Percentiles rank a stretch among this genome's conserved stretches.
These are phyloP conservation scores for Crocodylus rhombifer DNA, from an alignment of 2,797 vertebrate species.

Conservation along the genomic window DNA sequence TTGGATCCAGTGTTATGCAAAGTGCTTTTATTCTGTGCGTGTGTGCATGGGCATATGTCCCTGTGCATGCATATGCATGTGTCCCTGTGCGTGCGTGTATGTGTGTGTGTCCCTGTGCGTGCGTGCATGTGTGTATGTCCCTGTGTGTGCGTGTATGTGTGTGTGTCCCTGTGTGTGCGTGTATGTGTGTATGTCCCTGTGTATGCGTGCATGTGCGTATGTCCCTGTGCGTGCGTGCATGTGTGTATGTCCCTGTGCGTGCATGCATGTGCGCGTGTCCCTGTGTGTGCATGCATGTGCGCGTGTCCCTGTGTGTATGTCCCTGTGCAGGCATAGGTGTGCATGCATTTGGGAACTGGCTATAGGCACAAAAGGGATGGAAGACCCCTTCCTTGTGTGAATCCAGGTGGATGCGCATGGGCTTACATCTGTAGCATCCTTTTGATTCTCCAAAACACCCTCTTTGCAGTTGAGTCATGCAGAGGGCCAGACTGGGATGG, in stretches of 20 bases:
- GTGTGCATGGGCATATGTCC: too few species aligned
- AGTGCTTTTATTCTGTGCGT: neutral
- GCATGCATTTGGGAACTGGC: neutral
- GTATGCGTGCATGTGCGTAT: neutral
- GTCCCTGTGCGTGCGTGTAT: too few species aligned
- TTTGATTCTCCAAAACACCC: slow-evolving; percentile 6
- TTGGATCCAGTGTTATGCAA: neutral
- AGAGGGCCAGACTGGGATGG: slow-evolving; percentile 19
- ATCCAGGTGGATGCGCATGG: neutral
- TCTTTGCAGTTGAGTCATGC: slow-evolving; percentile 27
- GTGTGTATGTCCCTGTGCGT: too few species aligned
- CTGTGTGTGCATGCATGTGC: too few species aligned
- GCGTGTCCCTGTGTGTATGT: neutral
- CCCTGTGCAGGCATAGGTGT: neutral
- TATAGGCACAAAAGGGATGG: neutral
- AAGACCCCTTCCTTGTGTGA: neutral
- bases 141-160: too few species aligned
- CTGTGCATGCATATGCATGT: too few species aligned
- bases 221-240: too few species aligned
- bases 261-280: too few species aligned
- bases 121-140: too few species aligned
- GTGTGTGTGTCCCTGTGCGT: too few species aligned
- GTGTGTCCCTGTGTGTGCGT: too few species aligned
- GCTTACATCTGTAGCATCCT: accelerated
- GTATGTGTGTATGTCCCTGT: too few species aligned